Evolutionary conservation across 2,888 invertebrate species (phyloP).

Genomic region (Orthonevra nobilis): DNA sequence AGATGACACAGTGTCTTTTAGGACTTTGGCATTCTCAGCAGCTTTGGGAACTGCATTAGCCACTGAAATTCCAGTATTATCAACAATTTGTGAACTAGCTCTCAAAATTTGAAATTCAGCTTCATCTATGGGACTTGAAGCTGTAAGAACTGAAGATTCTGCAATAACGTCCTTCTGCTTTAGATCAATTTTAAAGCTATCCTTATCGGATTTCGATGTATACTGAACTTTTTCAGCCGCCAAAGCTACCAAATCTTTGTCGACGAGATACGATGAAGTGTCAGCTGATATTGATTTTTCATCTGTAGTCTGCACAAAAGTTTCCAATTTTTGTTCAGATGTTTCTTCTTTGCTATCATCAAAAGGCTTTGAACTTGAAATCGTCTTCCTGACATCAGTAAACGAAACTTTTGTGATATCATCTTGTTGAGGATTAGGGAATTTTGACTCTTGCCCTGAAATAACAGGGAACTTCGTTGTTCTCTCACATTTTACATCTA

Average conservation of each 20-base stretch:
- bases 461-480: conserved; percentile 25
- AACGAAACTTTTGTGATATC: too few species aligned
- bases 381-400: too few species aligned
- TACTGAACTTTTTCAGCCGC: conserved; percentile 42
- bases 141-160: conserved; percentile 58
- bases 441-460: conserved; percentile 5
- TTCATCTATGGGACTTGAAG: conserved; percentile 60
- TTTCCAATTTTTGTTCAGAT: not conserved
- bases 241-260: conserved; percentile 72
- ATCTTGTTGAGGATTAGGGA: conserved; percentile 24
- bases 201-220: conserved; percentile 42
- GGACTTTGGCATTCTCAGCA: conserved; percentile 46
- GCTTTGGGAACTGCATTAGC: not conserved
- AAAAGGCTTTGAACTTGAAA: too few species aligned
- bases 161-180: conserved; percentile 52
- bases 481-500: too few species aligned
- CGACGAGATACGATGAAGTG: conserved; percentile 75
- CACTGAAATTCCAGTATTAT: not conserved
- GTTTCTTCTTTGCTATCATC: too few species aligned
- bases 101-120: conserved; percentile 25
- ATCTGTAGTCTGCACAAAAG: not conserved
- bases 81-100: not conserved
- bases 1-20: conserved; percentile 53
- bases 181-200: conserved; percentile 34
- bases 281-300: not conserved